These are phyloP conservation scores for Rhincodon typus DNA, from an alignment of 2,797 vertebrate species.

Conservation along the genomic window DNA sequence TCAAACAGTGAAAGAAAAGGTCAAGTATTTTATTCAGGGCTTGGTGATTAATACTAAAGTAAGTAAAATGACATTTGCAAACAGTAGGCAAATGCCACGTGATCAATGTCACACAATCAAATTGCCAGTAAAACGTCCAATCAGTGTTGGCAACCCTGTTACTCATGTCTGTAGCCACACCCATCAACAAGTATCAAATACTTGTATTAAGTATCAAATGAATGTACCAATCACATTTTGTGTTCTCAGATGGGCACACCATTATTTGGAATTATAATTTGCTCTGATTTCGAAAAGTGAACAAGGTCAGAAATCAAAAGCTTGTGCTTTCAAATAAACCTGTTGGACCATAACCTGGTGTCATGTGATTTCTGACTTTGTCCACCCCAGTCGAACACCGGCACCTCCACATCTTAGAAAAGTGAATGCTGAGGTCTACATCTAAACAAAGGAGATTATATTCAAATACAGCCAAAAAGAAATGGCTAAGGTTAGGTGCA, in stretches of 20 bases:
- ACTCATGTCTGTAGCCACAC: neutral
- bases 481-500: neutral
- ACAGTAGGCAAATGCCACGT: neutral
- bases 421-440: neutral
- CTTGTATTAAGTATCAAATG: too few relatives aligned
- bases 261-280: neutral
- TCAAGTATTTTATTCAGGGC: neutral
- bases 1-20: neutral
- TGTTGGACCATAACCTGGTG: too few relatives aligned
- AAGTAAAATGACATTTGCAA: neutral
- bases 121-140: neutral
- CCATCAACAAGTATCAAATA: neutral
- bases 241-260: neutral
- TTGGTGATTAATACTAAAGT: neutral
- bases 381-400: too few relatives aligned
- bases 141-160: neutral
- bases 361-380: too few relatives aligned
- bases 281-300: neutral
- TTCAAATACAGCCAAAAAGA: neutral
- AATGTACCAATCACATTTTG: neutral
- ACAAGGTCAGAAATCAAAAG: too few relatives aligned
- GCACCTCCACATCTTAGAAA: neutral
- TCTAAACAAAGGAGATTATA: neutral
- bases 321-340: too few relatives aligned
- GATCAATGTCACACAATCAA: neutral